These are phyloP conservation scores for Manis javanica DNA, from an alignment of 2,797 vertebrate genomes.

Conservation along the genomic window DNA sequence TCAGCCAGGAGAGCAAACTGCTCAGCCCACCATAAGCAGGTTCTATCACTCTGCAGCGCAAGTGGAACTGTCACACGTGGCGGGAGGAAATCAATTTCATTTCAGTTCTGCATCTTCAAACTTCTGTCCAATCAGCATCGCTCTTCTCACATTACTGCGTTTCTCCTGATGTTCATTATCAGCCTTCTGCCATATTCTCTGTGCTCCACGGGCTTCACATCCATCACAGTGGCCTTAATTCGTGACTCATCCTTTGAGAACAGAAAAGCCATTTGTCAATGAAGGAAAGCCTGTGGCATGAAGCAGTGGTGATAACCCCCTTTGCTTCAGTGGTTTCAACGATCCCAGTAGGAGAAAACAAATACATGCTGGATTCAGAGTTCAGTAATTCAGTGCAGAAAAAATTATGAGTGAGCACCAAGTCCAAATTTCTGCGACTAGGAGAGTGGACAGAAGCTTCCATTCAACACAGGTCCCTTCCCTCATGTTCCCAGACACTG, in stretches of 20 bases:
- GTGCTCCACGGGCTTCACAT: slow-evolving; percentile 95
- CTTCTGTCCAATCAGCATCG: not conserved
- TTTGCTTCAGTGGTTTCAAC: not conserved
- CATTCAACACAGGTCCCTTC: not conserved
- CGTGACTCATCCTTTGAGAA: slow-evolving; percentile 94
- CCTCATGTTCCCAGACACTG: not conserved
- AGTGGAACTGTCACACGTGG: not conserved
- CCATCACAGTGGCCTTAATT: slow-evolving; percentile 95
- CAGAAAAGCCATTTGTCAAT: slow-evolving; percentile 57
- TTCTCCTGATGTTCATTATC: slow-evolving; percentile 93
- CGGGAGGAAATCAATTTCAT: not conserved
- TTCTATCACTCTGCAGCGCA: not conserved
- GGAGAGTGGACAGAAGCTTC: not conserved
- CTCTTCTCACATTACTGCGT: slow-evolving; percentile 82
- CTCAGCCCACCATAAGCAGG: slow-evolving; percentile 7
- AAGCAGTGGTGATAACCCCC: not conserved
- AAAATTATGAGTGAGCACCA: not conserved
- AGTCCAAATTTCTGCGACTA: not conserved
- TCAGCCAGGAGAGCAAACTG: slow-evolving; percentile 26
- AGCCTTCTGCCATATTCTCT: slow-evolving; percentile 94
- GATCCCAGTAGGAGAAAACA: not conserved
- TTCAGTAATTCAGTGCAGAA: not conserved
- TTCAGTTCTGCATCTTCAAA: not conserved
- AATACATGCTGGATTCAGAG: not conserved
- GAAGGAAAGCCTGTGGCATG: not conserved